Conservation (phyloP, 1,140 invertebrate genomes). For the Metaphire vulgaris region DNA sequence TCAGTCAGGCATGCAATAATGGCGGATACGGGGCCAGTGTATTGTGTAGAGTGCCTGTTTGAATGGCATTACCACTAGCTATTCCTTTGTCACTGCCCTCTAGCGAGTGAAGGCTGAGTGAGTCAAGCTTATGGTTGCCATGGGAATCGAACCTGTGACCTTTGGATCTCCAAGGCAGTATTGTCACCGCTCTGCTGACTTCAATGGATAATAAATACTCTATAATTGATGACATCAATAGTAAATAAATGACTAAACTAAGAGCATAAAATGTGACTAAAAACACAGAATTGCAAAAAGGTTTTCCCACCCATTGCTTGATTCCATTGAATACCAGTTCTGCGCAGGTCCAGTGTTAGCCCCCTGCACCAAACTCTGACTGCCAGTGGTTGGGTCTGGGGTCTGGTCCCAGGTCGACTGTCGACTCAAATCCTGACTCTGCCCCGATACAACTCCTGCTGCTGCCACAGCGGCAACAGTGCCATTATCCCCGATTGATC, state of each 20-base stretch:
- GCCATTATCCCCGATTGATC: not conserved
- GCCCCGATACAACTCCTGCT: not conserved
- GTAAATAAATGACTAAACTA: not conserved
- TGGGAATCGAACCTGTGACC: too few relatives aligned
- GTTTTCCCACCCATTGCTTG: not conserved
- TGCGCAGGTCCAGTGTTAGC: not conserved
- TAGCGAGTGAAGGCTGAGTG: too few relatives aligned
- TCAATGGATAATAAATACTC: too few relatives aligned
- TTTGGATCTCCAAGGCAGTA: too few relatives aligned
- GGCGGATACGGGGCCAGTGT: too few relatives aligned
- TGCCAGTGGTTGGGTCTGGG: not conserved
- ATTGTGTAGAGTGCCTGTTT: too few relatives aligned
- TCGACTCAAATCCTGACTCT: not conserved
- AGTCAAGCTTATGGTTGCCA: too few relatives aligned
- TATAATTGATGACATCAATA: too few relatives aligned
- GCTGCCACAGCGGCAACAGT: not conserved
- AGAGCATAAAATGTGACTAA: not conserved
- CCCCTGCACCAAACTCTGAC: not conserved
- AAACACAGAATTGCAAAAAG: not conserved
- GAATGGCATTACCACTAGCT: too few relatives aligned
- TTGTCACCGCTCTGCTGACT: too few relatives aligned
- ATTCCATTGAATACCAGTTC: not conserved
- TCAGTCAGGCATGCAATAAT: too few relatives aligned
- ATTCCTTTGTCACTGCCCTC: too few relatives aligned
- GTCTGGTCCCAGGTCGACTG: not conserved